Percentiles rank a stretch among this genome's conserved stretches.
Evolutionary conservation across 2,797 vertebrate genomes (phyloP).

Genomic region (Adrianichthys oophorus): DNA sequence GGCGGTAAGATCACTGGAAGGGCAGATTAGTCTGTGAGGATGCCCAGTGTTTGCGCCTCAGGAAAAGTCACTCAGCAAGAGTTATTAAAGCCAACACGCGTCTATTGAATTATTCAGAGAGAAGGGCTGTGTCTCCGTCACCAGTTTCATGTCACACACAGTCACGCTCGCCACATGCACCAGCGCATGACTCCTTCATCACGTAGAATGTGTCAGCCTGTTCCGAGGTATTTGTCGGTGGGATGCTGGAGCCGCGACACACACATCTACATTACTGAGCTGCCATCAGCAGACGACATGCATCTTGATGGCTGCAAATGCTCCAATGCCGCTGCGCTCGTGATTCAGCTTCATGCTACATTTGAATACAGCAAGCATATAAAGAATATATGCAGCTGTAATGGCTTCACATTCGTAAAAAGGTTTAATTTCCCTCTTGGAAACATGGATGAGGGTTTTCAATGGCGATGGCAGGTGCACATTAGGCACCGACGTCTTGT

Average conservation of each 20-base stretch:
- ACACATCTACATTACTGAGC: slow-evolving; percentile 26
- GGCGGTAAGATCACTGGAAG: slow-evolving; percentile 50
- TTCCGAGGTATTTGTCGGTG: slow-evolving; percentile 37
- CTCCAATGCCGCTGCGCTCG: slow-evolving; percentile 15
- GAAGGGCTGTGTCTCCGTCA: slow-evolving; percentile 43
- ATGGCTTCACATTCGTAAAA: slow-evolving; percentile 20
- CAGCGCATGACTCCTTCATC: slow-evolving; percentile 32
- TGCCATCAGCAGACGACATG: slow-evolving; percentile 9
- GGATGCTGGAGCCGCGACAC: slow-evolving; percentile 8
- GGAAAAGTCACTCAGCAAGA: slow-evolving; percentile 65
- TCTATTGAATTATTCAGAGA: slow-evolving; percentile 66
- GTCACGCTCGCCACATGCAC: slow-evolving; percentile 8
- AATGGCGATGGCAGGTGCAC: slow-evolving; percentile 15
- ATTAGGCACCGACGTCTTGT: slow-evolving; percentile 31
- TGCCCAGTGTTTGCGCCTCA: slow-evolving; percentile 49
- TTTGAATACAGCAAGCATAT: slow-evolving; percentile 8
- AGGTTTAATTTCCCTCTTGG: slow-evolving; percentile 25
- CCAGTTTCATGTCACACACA: slow-evolving; percentile 35
- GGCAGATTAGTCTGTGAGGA: slow-evolving; percentile 45
- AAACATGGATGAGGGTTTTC: slow-evolving; percentile 17
- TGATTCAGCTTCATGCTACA: slow-evolving; percentile 23
- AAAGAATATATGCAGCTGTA: slow-evolving; percentile 18
- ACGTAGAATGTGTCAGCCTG: slow-evolving; percentile 36
- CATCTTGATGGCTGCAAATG: too few species aligned
- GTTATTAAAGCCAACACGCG: slow-evolving; percentile 64